phyloP scores from a whole-genome alignment of 2,888 invertebrate species.

The Synanthedon myopaeformis region DNA sequence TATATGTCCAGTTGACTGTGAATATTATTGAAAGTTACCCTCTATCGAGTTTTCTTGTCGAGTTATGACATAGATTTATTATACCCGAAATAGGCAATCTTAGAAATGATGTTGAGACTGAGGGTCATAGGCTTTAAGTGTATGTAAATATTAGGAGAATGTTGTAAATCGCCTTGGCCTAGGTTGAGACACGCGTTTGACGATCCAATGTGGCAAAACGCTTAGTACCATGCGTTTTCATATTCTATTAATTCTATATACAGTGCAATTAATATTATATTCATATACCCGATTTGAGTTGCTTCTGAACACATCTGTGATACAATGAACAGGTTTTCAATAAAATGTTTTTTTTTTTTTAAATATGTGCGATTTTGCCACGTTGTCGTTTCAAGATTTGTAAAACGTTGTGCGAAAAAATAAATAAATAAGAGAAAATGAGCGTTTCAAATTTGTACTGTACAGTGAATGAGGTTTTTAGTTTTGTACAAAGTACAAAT shows the following conservation, averaged over 20 bases:
- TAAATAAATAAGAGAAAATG: conserved; percentile 9
- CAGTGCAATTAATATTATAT: conserved; percentile 28
- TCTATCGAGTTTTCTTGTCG: conserved; percentile 50
- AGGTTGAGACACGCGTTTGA: conserved; percentile 54
- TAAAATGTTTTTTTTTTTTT: conserved; percentile 5
- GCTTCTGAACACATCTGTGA: conserved; percentile 59
- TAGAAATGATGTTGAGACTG: conserved; percentile 64
- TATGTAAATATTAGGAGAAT: conserved; percentile 70
- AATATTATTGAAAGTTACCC: conserved; percentile 50
- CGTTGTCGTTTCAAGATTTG: conserved; percentile 34
- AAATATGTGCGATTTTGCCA: conserved; percentile 45
- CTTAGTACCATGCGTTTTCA: no score
- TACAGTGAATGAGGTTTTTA: conserved; percentile 49
- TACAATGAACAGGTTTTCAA: conserved; percentile 54
- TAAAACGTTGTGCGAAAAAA: conserved; percentile 27
- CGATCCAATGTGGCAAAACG: conserved; percentile 56
- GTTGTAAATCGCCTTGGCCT: conserved; percentile 63
- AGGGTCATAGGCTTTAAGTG: conserved; percentile 63
- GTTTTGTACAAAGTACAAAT: conserved; percentile 70
- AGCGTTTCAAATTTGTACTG: conserved; percentile 44
- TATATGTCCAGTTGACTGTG: conserved; percentile 56
- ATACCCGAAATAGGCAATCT: conserved; percentile 56
- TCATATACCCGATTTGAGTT: conserved; percentile 42
- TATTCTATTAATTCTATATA: conserved; percentile 19
- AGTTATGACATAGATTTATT: conserved; percentile 48